Evolutionary conservation across 1,140 invertebrate species (phyloP), one percentile per base, ranked within the genome.

Genomic region (Rhopalosiphum padi): DNA sequence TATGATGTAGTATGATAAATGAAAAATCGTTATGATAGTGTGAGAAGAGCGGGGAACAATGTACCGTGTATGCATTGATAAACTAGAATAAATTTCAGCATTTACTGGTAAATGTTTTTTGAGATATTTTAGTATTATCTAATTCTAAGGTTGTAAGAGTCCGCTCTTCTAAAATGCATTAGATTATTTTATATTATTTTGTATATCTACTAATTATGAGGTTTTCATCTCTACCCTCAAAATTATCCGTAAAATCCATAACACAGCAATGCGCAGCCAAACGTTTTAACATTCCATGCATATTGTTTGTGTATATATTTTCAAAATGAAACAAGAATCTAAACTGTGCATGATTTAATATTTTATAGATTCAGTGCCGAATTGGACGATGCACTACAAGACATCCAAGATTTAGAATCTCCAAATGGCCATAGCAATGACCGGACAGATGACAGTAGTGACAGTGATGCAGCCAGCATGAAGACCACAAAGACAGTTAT

Each of bases 351-450:
- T 85, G 86, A 55, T 94, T 95, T 11, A 25, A 23, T 55, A 30
- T 90, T 60, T 41, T 60, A 23, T 43, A 95, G 95, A 87, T 96
- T 96, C 93, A 95, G 95, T 11, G 95, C 95, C 93, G 95, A 96
- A 3, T 94, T 96, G 82, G 95, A 96, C 94, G 95, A 95, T 8
- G 95, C 95, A 18, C 94, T 96, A 7, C 95, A 96, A 94, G 94
- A 96, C n/a, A 95, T 96, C 83, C 95, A 96, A 94, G 95, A 96
- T 94, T 93, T 96, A 86, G 95, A 96, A 94, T 95, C 95, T 94
- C 95, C 95, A 18, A 95, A 53, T n/a, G 90, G 55, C 2, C 68
- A 83, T 5, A 92, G 85, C 51, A 87, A 83, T 21, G 91, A 88
- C 35, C 88, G 90, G 18, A 91, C 88, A 7, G 94, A 94, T 53